phyloP scores from a whole-genome alignment of 2,888 invertebrate species.

The Silvanus unidentatus region DNA sequence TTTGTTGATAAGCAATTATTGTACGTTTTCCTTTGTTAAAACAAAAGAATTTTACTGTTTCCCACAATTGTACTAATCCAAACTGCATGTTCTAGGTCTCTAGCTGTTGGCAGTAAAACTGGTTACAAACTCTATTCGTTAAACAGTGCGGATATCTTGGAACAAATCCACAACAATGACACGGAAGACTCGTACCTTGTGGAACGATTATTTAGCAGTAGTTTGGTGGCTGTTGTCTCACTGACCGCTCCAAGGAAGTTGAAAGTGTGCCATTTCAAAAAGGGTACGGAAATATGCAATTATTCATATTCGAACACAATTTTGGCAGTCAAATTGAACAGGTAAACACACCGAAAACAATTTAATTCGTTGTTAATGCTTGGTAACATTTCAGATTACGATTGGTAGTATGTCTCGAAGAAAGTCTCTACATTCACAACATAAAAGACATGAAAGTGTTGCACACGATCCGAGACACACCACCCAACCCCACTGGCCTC shows the following conservation, averaged over 20 bases:
- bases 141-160: slow-evolving; percentile 75
- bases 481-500: slow-evolving; percentile 87
- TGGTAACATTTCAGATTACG: no score
- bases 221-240: slow-evolving; percentile 91
- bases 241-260: slow-evolving; percentile 83
- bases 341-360: slow-evolving; percentile 56
- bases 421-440: slow-evolving; percentile 96
- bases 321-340: slow-evolving; percentile 89
- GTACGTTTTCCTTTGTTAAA: no score
- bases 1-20: no score
- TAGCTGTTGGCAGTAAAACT: slow-evolving; percentile 86
- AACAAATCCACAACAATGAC: slow-evolving; percentile 82
- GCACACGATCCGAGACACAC: slow-evolving; percentile 97
- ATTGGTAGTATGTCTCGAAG: slow-evolving; percentile 94
- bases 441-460: slow-evolving; percentile 97
- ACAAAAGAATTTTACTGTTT: no score
- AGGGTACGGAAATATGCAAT: slow-evolving; percentile 96
- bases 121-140: slow-evolving; percentile 88
- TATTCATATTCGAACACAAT: slow-evolving; percentile 93
- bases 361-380: no score
- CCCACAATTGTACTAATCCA: no score
- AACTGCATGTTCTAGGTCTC: no score
- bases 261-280: slow-evolving; percentile 96
- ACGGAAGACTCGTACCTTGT: slow-evolving; percentile 84
- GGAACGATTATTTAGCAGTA: slow-evolving; percentile 94